Base-by-base conservation (phyloP, 2,113 vertebrate species). In the Notarius quadriscutis region DNA sequence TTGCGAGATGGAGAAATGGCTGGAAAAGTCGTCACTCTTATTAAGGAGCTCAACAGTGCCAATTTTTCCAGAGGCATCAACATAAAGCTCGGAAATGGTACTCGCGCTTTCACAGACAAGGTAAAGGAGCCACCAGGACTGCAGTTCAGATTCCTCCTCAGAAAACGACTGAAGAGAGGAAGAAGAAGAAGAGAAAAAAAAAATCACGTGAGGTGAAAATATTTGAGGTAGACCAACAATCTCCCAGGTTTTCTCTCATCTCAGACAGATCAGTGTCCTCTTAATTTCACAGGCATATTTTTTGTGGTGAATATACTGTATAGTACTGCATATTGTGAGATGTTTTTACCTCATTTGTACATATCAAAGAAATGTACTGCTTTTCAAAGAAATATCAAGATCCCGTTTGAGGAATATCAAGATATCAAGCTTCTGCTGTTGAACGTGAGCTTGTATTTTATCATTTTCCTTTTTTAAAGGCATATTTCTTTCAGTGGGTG, bases 331-430 rank as follows among this genome's bases (percentile, higher is more conserved):
- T 93, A 91, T 93, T 90, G 93, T 95, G 93, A 93, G 91, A 89
- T 93, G 92, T 93, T 95, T 94, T 94, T 94, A 95, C 94, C 93
- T 94, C 91, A 92, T 94, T 93, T 95, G 94, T 96, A 95, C 92
- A 95, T 94, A 93, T 84, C 90, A 93, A 91, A 89, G 88, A 78
- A 78, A 88, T 87, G 89, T 92, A 91, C 92, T 87, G 88, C 91
- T 88, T 87, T 92, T 90, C 86, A 91, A 93, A 89, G 90, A 92
- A 88, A 88, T 89, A 89, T 88, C 72, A 87, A 91, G 78, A 87
- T 83, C 81, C 81, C 50, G n/a, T 87, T 69, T 90, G 83, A 65
- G 79, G 88, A 90, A 63, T 86, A 81, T 67, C 78, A 81, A 67
- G 69, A 50, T 69, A 74, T 83, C 75, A 65, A 50, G 58, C 81